Evolutionary conservation across 2,797 vertebrate species (phyloP).

Genomic region (Amazonetta brasiliensis): DNA sequence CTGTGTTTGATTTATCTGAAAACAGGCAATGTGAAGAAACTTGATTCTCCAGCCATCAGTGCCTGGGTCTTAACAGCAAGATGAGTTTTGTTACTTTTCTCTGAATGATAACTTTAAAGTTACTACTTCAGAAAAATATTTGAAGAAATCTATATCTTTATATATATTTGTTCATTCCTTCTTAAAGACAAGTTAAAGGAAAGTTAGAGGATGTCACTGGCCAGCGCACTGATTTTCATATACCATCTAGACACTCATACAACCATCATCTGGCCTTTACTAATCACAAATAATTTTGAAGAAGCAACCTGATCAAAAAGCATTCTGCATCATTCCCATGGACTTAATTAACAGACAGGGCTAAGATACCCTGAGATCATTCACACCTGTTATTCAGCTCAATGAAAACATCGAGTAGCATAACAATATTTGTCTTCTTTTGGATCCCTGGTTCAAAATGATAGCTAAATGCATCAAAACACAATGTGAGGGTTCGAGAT

Average conservation of each 20-base stretch:
- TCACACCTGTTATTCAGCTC: background rate
- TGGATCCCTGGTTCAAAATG: constrained; percentile 7
- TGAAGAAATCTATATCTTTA: background rate
- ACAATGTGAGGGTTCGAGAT: constrained; percentile 26
- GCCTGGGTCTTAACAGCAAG: background rate
- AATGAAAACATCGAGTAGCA: background rate
- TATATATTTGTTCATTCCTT: background rate
- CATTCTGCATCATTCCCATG: background rate
- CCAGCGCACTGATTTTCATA: background rate
- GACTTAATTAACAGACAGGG: background rate
- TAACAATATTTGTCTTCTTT: constrained; percentile 32
- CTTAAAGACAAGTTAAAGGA: background rate
- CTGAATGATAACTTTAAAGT: background rate
- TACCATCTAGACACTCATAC: background rate
- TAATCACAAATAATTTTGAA: background rate
- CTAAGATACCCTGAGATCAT: background rate
- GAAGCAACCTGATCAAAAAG: background rate
- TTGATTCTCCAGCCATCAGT: rapidly evolving
- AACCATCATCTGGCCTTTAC: background rate
- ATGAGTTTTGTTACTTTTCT: background rate
- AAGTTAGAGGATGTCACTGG: background rate
- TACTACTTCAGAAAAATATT: background rate
- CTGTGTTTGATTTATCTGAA: background rate
- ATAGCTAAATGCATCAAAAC: constrained; percentile 51
- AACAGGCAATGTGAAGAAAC: background rate